Evolutionary conservation across 2,113 vertebrate species (phyloP).

Genomic region (Hemicordylus capensis): DNA sequence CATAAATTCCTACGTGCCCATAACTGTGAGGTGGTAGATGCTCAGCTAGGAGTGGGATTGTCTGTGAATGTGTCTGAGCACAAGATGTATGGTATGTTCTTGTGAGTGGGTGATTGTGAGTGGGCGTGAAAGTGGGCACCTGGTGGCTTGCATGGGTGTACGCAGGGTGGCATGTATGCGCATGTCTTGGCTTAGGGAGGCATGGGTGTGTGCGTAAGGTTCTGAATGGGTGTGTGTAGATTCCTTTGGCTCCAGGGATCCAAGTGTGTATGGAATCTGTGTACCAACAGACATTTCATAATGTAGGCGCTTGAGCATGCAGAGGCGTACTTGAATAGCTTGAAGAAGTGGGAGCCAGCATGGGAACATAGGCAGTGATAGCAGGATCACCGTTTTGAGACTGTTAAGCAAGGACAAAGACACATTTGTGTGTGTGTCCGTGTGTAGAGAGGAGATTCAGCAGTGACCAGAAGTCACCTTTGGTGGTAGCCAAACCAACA

Average conservation of each 20-base stretch:
- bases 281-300: background rate
- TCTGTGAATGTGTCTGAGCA: background rate
- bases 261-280: background rate
- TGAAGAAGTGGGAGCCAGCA: background rate
- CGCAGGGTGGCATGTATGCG: background rate
- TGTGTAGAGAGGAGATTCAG: background rate
- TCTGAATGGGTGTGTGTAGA: background rate
- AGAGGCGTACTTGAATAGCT: background rate
- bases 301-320: background rate
- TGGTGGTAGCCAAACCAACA: too few relatives aligned
- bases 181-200: background rate
- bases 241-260: background rate
- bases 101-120: background rate
- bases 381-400: background rate
- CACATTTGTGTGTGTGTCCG: background rate
- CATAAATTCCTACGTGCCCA: too few relatives aligned
- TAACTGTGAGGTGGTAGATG: too few relatives aligned
- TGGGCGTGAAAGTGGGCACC: background rate
- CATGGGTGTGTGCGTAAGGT: background rate
- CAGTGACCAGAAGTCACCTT: background rate
- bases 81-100: background rate
- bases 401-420: background rate
- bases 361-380: background rate
- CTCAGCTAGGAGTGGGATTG: too few relatives aligned
- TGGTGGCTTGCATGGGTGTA: background rate